Conservation (phyloP, 2,113 vertebrate species). For the Nannospalax galili region DNA sequence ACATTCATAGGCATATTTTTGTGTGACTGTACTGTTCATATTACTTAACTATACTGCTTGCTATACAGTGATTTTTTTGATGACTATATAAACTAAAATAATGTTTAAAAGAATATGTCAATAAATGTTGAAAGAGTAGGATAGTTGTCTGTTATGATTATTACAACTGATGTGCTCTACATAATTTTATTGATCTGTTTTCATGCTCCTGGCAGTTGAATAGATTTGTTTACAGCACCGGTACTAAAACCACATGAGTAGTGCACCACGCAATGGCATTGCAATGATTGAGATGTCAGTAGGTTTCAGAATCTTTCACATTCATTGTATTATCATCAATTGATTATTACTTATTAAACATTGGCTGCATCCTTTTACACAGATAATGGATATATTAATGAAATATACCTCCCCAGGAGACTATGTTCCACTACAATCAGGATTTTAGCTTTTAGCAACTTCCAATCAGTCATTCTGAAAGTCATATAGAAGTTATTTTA, state of each 20-base stretch:
- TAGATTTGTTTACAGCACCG: background rate
- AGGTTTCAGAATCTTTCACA: background rate
- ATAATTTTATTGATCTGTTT: background rate
- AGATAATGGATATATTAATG: background rate
- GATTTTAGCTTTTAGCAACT: background rate
- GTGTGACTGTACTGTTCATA: rapidly evolving
- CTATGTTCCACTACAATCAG: background rate
- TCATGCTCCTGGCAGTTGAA: background rate
- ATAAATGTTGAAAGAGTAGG: background rate
- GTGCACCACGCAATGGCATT: background rate
- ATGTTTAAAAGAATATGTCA: background rate
- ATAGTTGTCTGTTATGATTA: background rate
- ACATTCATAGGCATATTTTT: background rate
- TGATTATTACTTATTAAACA: background rate
- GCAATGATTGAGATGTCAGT: background rate
- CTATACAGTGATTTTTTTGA: background rate
- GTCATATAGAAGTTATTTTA: background rate
- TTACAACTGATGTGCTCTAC: background rate
- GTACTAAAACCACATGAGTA: background rate
- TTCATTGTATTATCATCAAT: background rate
- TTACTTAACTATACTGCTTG: background rate
- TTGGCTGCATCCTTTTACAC: background rate
- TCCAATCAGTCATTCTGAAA: background rate
- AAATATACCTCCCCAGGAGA: background rate
- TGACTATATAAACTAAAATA: background rate